Evolutionary conservation across 2,113 vertebrate genomes (phyloP), one percentile per base, ranked within the genome.

Genomic region (Anhinga anhinga): DNA sequence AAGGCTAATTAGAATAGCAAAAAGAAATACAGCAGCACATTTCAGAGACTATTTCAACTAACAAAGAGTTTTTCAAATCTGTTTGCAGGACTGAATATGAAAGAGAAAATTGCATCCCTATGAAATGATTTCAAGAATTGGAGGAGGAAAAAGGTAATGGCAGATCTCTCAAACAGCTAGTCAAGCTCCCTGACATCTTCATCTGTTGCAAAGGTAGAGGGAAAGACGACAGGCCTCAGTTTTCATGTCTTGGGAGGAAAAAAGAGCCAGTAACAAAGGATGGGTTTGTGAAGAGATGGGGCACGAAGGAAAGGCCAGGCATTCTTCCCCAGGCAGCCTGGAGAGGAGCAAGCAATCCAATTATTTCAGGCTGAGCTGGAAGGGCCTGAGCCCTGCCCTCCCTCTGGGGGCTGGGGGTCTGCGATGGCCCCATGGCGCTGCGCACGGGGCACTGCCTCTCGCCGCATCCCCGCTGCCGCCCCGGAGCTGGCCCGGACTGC

Each of bases 1-100:
- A 94, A 93, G 93, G 67, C 94, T 96, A 95, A 97, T 97, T 96
- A 98, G 95, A 96, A 90, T 83, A 86, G 97, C 91, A 91, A 87
- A 96, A 97, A 95, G 97, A 96, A 96, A 96, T 93, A 92, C 62
- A 92, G 92, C 82, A 83, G 82, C 91, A 86, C 91, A 95, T 90
- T 96, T 94, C 95, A 96, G 97, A 95, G 93, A 96, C 93, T 58
- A 83, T 80, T 95, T 95, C 87, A 50, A 72, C 70, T 69, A 84
- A 97, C 92, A 93, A 95, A 88, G 94, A 95, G 91, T 79, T 95
- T 94, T 92, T 92, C 91, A 96, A 94, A 96, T 82, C 76, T 95
- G 91, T 97, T 95, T 97, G 90, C 88, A 95, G 91, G 79, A 95
- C 74, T 56, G 84, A 95, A 93, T 94, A 91, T 19, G 93, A 97